Conservation (phyloP, 2,113 vertebrate genomes). For the Mesoclemmys tuberculata region DNA sequence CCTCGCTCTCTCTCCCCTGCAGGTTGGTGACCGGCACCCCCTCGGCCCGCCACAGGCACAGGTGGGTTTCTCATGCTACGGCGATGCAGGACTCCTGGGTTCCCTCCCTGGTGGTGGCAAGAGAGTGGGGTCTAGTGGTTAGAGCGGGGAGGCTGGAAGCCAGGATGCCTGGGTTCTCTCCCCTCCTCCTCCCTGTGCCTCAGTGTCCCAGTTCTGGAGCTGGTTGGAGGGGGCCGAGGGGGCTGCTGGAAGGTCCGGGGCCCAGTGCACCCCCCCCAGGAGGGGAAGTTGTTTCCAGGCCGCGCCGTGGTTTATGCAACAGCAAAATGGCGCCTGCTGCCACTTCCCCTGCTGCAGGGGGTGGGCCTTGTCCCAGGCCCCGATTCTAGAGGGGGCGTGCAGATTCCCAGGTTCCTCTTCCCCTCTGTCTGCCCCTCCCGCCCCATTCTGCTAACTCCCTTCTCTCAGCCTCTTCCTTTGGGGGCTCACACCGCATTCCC, state of each 20-base stretch:
- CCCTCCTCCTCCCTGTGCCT: too few relatives aligned
- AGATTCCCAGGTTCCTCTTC: too few relatives aligned
- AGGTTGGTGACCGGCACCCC: neutral
- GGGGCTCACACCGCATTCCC: neutral
- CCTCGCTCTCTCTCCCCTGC: neutral
- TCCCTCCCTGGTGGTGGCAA: neutral
- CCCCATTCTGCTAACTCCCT: neutral
- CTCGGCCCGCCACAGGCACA: neutral
- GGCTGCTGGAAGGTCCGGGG: too few relatives aligned
- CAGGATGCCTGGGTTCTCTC: neutral
- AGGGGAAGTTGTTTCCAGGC: neutral
- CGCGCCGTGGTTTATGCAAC: neutral
- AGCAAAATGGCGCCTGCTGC: neutral
- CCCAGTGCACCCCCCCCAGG: neutral
- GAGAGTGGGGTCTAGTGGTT: neutral
- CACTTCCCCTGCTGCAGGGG: rapidly evolving
- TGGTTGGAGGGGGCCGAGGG: neutral
- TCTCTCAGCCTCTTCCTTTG: neutral
- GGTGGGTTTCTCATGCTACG: neutral
- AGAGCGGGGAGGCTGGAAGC: neutral
- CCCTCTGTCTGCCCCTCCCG: too few relatives aligned
- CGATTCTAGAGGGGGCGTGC: neutral
- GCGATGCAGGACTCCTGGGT: neutral
- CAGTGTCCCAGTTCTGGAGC: neutral
- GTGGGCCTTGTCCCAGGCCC: neutral